Evolutionary conservation across 2,888 invertebrate genomes (phyloP).

Genomic region (Tridacna gigas): DNA sequence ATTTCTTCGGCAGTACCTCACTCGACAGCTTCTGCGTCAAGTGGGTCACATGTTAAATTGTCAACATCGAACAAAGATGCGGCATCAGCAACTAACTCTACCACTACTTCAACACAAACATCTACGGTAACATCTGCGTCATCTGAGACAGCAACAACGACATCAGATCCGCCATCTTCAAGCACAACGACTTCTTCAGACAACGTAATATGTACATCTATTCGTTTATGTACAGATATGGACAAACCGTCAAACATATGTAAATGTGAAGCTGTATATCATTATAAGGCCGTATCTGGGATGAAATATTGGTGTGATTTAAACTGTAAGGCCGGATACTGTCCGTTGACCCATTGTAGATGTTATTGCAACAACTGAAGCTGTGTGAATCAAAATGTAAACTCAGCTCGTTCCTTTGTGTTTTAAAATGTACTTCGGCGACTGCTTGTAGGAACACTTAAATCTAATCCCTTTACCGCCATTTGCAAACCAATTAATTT

Average conservation of each 20-base stretch:
- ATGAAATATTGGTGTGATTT: neutral
- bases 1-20: neutral
- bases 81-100: neutral
- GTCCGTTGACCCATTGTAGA: constrained; percentile 8
- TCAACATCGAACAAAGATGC: neutral
- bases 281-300: neutral
- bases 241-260: neutral
- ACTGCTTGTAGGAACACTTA: too few species aligned
- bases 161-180: neutral
- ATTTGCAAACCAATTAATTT: too few species aligned
- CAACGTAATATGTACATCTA: neutral
- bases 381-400: too few species aligned
- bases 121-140: neutral
- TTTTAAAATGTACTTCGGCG: too few species aligned
- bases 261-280: neutral
- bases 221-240: neutral
- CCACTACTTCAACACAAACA: neutral
- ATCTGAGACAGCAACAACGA: neutral
- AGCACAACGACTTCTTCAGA: neutral
- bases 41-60: neutral
- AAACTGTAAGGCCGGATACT: neutral
- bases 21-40: neutral
- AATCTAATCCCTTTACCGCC: too few species aligned
- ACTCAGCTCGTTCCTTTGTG: too few species aligned
- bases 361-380: neutral